Conservation (phyloP, 2,113 vertebrate genomes). For the Ivindomyrus marchei region DNA sequence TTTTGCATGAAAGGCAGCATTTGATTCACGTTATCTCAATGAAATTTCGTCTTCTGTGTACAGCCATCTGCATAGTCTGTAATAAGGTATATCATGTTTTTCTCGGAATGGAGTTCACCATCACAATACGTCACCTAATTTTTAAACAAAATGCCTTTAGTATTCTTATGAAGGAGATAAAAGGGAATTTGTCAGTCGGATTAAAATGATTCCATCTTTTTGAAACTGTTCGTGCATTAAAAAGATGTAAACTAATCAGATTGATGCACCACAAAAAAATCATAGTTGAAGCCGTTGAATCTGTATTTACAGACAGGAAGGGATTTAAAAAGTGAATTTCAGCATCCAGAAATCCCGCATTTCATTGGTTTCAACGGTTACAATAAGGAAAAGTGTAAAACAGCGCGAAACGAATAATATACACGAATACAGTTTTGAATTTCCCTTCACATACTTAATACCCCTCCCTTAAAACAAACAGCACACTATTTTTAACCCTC, state of each 20-base stretch:
- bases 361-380: neutral
- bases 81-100: neutral
- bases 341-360: neutral
- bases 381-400: neutral
- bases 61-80: neutral
- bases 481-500: neutral
- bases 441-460: neutral
- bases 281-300: neutral
- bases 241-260: neutral
- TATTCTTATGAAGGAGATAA: neutral
- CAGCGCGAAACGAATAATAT: neutral
- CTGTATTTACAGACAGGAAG: neutral
- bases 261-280: neutral
- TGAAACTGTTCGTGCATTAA: neutral
- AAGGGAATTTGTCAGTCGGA: neutral
- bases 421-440: neutral
- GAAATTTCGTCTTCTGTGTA: neutral
- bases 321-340: neutral
- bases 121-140: neutral
- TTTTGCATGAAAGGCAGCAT: neutral
- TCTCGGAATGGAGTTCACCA: neutral
- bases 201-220: neutral
- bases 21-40: neutral
- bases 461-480: neutral
- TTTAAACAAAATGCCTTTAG: neutral